Evolutionary conservation across 2,888 invertebrate species (phyloP).

Genomic region (Zootermopsis nevadensis): DNA sequence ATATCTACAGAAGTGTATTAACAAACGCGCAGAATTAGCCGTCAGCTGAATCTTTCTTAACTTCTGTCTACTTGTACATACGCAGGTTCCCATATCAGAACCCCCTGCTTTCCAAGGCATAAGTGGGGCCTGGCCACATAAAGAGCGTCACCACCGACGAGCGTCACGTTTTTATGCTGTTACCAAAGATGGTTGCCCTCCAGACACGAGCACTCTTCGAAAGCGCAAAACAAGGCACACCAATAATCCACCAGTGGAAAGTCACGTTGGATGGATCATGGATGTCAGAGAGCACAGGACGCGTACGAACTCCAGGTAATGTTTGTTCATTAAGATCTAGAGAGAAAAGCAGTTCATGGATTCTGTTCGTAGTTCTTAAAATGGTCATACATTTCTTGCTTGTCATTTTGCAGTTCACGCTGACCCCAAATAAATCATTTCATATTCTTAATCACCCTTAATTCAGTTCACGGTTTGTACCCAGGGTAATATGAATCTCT

Average conservation of each 20-base stretch:
- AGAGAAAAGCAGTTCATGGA: too few species aligned
- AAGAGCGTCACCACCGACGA: slow-evolving; percentile 62
- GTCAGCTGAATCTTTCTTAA: too few species aligned
- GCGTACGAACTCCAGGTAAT: slow-evolving; percentile 80
- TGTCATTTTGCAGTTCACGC: too few species aligned
- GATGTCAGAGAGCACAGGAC: slow-evolving; percentile 87
- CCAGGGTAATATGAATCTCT: too few species aligned
- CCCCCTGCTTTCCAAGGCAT: background rate
- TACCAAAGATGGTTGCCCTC: slow-evolving; percentile 77
- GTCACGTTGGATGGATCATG: slow-evolving; percentile 98
- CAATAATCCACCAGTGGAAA: slow-evolving; percentile 92
- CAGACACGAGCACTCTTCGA: slow-evolving; percentile 76
- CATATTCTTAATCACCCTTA: too few species aligned
- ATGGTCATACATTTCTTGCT: too few species aligned
- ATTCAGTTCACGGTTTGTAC: too few species aligned
- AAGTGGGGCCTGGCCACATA: slow-evolving; percentile 14
- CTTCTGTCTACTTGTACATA: background rate
- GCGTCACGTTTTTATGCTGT: slow-evolving; percentile 95
- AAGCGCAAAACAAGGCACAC: slow-evolving; percentile 94
- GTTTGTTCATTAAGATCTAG: too few species aligned
- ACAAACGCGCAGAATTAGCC: too few species aligned
- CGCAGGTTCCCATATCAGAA: background rate
- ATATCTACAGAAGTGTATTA: too few species aligned
- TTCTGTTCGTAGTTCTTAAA: too few species aligned
- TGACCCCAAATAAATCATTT: too few species aligned